Conservation (phyloP, 2,113 vertebrate genomes). For the Catharus bicknelli region DNA sequence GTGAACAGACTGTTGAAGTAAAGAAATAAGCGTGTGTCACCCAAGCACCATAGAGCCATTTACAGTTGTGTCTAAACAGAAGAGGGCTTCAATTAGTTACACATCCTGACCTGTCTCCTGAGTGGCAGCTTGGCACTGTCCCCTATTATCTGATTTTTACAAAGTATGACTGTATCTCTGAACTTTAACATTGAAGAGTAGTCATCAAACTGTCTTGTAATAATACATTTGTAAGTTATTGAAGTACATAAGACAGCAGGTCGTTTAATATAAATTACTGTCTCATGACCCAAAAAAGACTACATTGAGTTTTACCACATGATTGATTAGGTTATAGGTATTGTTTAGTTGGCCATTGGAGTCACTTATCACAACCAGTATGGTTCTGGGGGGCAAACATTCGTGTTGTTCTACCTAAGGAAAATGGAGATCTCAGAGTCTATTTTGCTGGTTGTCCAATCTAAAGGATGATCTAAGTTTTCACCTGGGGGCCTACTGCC, state of each 20-base stretch:
- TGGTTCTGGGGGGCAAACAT: neutral
- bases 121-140: neutral
- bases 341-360: neutral
- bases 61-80: fast-evolving
- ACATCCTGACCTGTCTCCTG: neutral
- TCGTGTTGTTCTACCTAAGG: neutral
- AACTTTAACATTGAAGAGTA: neutral
- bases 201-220: neutral
- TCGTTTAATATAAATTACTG: neutral
- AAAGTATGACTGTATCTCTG: neutral
- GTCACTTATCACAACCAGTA: neutral
- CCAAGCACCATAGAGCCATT: neutral
- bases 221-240: neutral
- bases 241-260: neutral
- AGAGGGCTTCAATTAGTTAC: neutral
- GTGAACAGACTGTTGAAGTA: neutral
- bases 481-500: neutral
- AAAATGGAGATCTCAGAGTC: neutral
- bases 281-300: neutral
- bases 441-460: neutral
- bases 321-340: neutral
- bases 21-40: neutral
- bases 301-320: neutral
- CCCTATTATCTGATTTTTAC: neutral
- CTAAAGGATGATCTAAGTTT: neutral